Evolutionary conservation across 2,113 vertebrate genomes (phyloP).

Genomic region (Phodopus roborovskii): DNA sequence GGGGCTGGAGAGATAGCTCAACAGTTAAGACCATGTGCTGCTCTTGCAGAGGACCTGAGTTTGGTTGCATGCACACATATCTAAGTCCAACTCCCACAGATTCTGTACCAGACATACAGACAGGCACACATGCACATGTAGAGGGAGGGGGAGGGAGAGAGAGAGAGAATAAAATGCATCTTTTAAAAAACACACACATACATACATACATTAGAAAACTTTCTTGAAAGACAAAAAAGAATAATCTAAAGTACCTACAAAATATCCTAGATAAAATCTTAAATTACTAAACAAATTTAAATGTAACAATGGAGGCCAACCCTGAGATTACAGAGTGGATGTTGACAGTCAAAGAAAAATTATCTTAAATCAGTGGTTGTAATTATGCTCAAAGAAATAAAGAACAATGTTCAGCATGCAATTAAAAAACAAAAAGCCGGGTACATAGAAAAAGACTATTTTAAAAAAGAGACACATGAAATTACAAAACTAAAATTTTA

Average conservation of each 20-base stretch:
- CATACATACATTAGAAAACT: not conserved
- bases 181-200: not conserved
- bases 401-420: conserved; percentile 2
- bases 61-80: not conserved
- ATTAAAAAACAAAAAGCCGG: conserved; percentile 28
- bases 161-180: not conserved
- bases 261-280: not conserved
- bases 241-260: not conserved
- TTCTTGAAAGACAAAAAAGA: not conserved
- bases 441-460: not conserved
- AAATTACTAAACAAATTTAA: conserved; percentile 36
- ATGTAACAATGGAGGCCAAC: not conserved
- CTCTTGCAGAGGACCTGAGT: not conserved
- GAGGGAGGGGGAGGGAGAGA: too few species aligned
- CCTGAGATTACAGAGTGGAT: not conserved
- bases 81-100: not conserved
- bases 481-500: conserved; percentile 6
- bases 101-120: not conserved
- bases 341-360: not conserved
- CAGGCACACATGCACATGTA: not conserved
- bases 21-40: not conserved
- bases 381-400: not conserved
- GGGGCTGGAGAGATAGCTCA: not conserved
- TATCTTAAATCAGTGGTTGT: not conserved
- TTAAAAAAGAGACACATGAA: not conserved